Percentiles rank a stretch among this genome's conserved stretches.
These are phyloP conservation scores for Pseudopipra pipra DNA, from an alignment of 2,113 vertebrate genomes.

Conservation along the genomic window DNA sequence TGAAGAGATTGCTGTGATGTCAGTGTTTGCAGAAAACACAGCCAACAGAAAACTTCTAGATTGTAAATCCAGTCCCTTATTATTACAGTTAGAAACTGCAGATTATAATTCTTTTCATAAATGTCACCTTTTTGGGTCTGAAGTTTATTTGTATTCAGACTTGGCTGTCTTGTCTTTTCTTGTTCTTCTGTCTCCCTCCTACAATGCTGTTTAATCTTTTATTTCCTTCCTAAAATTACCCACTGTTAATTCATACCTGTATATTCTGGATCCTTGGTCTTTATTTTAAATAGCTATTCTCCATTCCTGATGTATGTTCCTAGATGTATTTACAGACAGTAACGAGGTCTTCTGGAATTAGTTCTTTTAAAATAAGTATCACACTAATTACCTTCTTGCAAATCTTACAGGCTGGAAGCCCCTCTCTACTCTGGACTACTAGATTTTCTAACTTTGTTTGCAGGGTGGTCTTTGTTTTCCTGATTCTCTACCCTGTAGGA, in stretches of 20 bases:
- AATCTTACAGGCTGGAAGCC: neutral
- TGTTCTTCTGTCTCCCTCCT: neutral
- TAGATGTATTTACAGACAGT: conserved; percentile 17
- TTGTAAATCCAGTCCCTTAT: neutral
- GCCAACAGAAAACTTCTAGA: neutral
- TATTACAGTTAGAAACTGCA: neutral
- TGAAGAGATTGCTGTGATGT: neutral
- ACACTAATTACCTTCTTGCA: neutral
- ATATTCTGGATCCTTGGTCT: neutral
- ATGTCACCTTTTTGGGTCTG: neutral
- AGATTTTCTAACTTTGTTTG: neutral
- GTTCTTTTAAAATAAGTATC: conserved; percentile 9
- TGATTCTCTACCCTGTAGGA: neutral
- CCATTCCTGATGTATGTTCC: neutral
- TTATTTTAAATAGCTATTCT: conserved; percentile 16
- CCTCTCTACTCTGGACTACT: neutral
- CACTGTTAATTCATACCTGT: neutral
- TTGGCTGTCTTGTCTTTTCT: neutral
- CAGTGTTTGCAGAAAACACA: neutral
- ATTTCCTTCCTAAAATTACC: neutral
- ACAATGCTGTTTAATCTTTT: neutral
- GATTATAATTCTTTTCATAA: neutral
- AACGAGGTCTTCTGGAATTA: conserved; percentile 8
- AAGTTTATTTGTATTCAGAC: neutral
- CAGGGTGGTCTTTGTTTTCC: neutral